Evolutionary conservation across 1,140 invertebrate species (phyloP), one percentile per base, ranked within the genome.

Genomic region (Drosophila sechellia): DNA sequence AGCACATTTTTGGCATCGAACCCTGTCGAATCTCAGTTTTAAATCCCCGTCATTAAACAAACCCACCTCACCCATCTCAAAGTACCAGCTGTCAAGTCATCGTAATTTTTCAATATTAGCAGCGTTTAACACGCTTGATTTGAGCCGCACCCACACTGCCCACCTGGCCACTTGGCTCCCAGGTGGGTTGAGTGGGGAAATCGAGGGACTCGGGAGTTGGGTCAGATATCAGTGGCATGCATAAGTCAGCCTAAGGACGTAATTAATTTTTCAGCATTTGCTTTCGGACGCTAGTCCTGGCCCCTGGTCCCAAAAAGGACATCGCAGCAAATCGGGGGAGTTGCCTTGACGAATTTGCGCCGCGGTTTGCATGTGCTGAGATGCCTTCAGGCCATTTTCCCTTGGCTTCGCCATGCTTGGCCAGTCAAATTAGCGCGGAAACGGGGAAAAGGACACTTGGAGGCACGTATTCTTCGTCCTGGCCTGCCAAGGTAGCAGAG

Each of bases 201-300:
- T 42, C 61, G 45, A 55, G 17, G 15, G 22, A 10, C 43, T 11
- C 4, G 13, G 22, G 49, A 43, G 54, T 15, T 48, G 57, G 45
- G 40, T 49, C 77, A 64, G 45, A 76, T 66, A 66, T 76, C 72
- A 42, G 71, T 50, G 55, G 56, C 52, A 68, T 72, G 79, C 77
- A 89, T 90, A 89, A 80, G 84, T 80, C 74, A 89, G 87, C 87
- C 87, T 89, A 90, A 90, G 89, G 87, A 90, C 83, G 89, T 90
- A 90, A 90, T 90, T 90, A 90, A 90, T 90, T 90, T 90, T 90
- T 90, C 87, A 90, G 79, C 84, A 90, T 87, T 90, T 81, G 79
- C 80, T 78, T 75, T 60, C 45, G 56, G 42, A 42, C 53, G 79
- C 48, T 56, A 46, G 60, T 40, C 31, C 17, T 63, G 15, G 34